Evolutionary conservation across 92 coral and sea anemone species (phyloP).

Genomic region (Porites rus): DNA sequence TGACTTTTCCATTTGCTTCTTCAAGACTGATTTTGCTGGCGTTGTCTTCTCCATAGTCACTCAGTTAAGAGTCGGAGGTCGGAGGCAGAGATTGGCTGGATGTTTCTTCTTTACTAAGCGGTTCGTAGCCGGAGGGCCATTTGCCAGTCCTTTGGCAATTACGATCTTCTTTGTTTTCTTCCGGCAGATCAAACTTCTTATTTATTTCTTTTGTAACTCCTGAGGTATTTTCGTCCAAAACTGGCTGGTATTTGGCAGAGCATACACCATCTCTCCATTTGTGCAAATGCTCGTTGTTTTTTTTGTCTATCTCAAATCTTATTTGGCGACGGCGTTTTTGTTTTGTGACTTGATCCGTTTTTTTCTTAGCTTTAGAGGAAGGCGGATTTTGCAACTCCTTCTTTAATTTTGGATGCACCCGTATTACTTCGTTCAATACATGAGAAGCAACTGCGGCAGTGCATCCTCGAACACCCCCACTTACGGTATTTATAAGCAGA

Average conservation of each 20-base stretch:
- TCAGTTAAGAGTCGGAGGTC: no score
- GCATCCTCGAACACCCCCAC: background rate
- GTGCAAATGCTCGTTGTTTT: background rate
- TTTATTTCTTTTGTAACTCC: no score
- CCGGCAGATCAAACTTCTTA: no score
- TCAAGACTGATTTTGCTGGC: background rate
- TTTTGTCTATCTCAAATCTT: background rate
- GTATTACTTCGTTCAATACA: conserved; percentile 1
- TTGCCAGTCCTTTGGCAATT: no score
- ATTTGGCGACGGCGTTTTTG: background rate
- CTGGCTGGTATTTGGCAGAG: background rate
- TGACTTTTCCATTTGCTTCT: conserved; percentile 17
- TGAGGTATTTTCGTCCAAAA: background rate
- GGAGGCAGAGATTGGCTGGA: background rate
- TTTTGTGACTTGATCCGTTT: background rate
- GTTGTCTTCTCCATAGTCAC: background rate
- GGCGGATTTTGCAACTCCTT: conserved; percentile 1
- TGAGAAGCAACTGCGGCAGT: conserved; percentile 5
- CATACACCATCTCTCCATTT: background rate
- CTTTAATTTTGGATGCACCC: background rate
- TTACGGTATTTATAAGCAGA: background rate
- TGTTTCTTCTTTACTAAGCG: background rate
- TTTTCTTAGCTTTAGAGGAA: background rate
- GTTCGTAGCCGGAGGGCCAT: background rate
- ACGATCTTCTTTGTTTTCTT: no score